These are phyloP conservation scores for Seira ritae DNA, from an alignment of 2,888 invertebrate species.

Conservation along the genomic window DNA sequence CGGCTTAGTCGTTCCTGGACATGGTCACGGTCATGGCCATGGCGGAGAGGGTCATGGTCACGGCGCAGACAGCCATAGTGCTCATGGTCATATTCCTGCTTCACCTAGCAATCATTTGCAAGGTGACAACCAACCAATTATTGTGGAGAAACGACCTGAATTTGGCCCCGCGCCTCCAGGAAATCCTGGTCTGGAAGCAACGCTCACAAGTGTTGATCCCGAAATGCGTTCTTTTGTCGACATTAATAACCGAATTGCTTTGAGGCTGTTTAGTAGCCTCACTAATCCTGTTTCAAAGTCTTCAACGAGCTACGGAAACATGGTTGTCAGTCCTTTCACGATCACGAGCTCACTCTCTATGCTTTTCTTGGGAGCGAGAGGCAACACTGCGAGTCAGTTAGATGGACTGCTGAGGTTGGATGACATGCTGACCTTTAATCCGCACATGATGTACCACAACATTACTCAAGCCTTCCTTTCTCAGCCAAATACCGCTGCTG, in stretches of 20 bases:
- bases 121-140: conserved; percentile 38
- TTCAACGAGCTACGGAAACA: conserved; percentile 81
- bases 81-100: conserved; percentile 47
- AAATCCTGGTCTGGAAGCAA: conserved; percentile 80
- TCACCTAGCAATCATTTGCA: conserved; percentile 56
- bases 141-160: conserved; percentile 67
- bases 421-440: conserved; percentile 93
- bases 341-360: conserved; percentile 91
- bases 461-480: conserved; percentile 87
- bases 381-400: conserved; percentile 92
- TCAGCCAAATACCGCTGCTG: conserved; percentile 83
- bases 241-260: conserved; percentile 90
- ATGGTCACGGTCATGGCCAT: conserved; percentile 51
- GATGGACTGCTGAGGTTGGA: conserved; percentile 89
- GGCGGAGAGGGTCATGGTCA: conserved; percentile 14
- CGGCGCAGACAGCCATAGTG: conserved; percentile 24
- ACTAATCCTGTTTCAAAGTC: conserved; percentile 80
- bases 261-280: conserved; percentile 80
- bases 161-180: conserved; percentile 71
- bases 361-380: conserved; percentile 91
- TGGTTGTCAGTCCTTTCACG: conserved; percentile 90
- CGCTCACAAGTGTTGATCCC: conserved; percentile 82
- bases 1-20: conserved; percentile 56
- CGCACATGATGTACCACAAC: conserved; percentile 90
- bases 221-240: conserved; percentile 87